Evolutionary conservation across 2,888 invertebrate genomes (phyloP).

Genomic region (Craniophora ligustri): DNA sequence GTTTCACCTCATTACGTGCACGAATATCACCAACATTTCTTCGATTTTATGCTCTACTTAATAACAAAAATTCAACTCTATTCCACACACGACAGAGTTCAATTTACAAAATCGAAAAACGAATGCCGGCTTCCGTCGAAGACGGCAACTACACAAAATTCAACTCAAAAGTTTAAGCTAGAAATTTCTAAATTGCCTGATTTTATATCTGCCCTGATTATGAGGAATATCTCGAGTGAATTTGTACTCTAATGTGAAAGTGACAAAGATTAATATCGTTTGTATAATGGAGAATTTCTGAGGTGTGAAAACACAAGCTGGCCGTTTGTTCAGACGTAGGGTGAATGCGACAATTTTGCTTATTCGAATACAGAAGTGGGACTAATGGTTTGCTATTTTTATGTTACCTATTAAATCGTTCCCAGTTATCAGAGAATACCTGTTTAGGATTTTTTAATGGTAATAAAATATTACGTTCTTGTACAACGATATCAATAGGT

Average conservation of each 20-base stretch:
- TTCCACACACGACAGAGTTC: constrained; percentile 32
- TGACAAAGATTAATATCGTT: constrained; percentile 50
- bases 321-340: constrained; percentile 58
- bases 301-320: constrained; percentile 80
- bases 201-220: constrained; percentile 68
- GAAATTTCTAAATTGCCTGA: constrained; percentile 79
- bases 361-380: constrained; percentile 76
- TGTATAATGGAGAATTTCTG: constrained; percentile 46
- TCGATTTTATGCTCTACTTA: constrained; percentile 14
- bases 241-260: constrained; percentile 37
- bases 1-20: constrained; percentile 84
- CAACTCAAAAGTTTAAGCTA: constrained; percentile 76
- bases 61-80: constrained; percentile 47
- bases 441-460: constrained; percentile 13
- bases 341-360: constrained; percentile 82
- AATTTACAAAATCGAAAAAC: constrained; percentile 31
- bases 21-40: constrained; percentile 72
- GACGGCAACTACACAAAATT: constrained; percentile 75
- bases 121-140: constrained; percentile 55
- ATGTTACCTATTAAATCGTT: constrained; percentile 79
- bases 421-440: constrained; percentile 16
- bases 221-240: constrained; percentile 39
- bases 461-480: constrained; percentile 7
- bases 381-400: constrained; percentile 78
- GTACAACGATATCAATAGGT: neutral